Base-by-base conservation (phyloP, 2,113 vertebrate genomes). In the Sapajus apella region DNA sequence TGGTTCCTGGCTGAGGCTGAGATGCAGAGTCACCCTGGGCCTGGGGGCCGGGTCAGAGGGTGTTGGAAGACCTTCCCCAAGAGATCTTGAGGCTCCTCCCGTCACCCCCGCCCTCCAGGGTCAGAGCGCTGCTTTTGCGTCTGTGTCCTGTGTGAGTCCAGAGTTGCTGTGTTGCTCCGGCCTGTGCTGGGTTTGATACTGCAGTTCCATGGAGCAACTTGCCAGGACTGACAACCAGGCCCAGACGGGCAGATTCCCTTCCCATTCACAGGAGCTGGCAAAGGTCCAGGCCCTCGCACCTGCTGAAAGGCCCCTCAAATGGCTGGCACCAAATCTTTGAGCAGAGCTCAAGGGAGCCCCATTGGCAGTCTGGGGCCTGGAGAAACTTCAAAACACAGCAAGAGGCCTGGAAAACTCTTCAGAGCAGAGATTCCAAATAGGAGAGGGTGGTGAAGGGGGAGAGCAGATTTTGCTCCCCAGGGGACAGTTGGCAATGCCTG, bases 111-210 rank as follows among this genome's bases (percentile, higher is more conserved):
- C 6, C 61, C 12, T 20, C 14, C 58, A 12, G 3, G 50, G 18
- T 32, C 5, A 6, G 43, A 11, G 47, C 0, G 0, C 25, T 16
- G 77, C n/a, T 27, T 43, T 32, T 17, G 43, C 3, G 0, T 70
- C 16, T 43, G 58, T 27, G 16, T 56, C 58, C 70, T 58, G 12
- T 43, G 58, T 1, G 1, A 64, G 32, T 30, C 61, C 40, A 32
- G 76, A 11, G 37, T 17, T 0, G 2, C 55, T 52, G 30, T 30
- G 40, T 9, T 56, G n/a, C 37, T 37, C 45, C 18, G 1, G 55
- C 17, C 18, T 21, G 0, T 4, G 11, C 23, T 56, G 47, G 6
- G 11, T 13, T 35, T 30, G 37, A 37, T 13, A n/a, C 10, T 27
- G 1, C 0, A 0, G 14, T 8, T 79, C 32, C 45, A 0, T 16